Conservation (phyloP, 1,140 invertebrate species). For the Capitella teleta region DNA sequence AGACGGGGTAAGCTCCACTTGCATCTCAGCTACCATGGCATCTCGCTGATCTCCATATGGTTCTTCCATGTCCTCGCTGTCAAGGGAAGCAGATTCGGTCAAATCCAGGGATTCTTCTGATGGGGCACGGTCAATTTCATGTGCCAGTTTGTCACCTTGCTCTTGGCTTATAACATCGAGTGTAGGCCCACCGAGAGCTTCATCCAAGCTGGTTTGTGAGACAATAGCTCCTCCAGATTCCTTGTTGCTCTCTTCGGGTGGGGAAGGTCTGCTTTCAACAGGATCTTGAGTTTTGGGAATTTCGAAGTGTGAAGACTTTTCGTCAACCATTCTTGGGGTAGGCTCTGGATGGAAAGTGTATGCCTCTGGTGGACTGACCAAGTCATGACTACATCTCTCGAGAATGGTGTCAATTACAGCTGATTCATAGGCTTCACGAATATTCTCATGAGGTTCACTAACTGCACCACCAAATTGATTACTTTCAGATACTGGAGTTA, state of each 20-base stretch:
- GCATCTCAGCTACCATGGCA: slow-evolving; percentile 4
- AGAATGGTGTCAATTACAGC: slow-evolving; percentile 27
- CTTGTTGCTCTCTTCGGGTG: no score
- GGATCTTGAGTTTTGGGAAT: no score
- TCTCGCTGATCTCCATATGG: slow-evolving; percentile 6
- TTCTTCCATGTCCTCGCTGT: slow-evolving; percentile 7
- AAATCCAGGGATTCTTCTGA: slow-evolving; percentile 3
- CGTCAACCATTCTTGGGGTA: slow-evolving; percentile 10
- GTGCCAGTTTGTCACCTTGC: no score
- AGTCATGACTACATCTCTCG: slow-evolving; percentile 21
- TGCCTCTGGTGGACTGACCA: slow-evolving; percentile 12
- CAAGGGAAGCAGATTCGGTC: slow-evolving; percentile 3
- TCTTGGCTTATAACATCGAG: no score
- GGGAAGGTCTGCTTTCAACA: no score
- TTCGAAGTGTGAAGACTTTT: no score
- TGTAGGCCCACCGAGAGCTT: no score
- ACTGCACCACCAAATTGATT: no score
- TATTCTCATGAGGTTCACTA: slow-evolving; percentile 30
- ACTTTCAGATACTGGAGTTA: background rate
- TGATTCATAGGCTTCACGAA: slow-evolving; percentile 24
- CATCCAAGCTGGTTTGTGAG: no score
- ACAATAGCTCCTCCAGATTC: no score
- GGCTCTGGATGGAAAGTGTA: background rate
- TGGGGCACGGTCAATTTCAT: no score
- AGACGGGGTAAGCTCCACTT: slow-evolving; percentile 3